phyloP scores from a whole-genome alignment of 2,888 invertebrate species.

The Hetaerina titia region DNA sequence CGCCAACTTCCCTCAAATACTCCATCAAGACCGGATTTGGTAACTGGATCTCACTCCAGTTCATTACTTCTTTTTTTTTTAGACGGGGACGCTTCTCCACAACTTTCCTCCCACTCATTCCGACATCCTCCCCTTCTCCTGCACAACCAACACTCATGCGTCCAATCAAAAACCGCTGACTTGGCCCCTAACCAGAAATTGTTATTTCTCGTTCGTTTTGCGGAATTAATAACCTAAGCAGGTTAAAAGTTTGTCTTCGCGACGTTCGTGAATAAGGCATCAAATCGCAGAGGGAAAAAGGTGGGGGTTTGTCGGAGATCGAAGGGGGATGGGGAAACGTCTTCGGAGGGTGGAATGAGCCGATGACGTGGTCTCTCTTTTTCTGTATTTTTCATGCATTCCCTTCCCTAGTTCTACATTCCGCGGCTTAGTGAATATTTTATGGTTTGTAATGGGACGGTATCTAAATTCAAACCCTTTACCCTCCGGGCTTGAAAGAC shows the following conservation, averaged over 20 bases:
- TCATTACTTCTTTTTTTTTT: neutral
- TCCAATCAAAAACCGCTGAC: neutral
- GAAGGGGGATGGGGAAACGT: neutral
- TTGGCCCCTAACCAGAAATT: neutral
- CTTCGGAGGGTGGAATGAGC: neutral
- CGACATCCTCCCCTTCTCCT: neutral
- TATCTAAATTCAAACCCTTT: neutral
- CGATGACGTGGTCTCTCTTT: neutral
- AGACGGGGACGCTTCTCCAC: neutral
- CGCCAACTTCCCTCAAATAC: too few species aligned
- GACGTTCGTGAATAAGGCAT: neutral
- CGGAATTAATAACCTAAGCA: neutral
- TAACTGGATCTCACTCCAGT: neutral
- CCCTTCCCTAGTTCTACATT: neutral
- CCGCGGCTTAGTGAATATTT: neutral
- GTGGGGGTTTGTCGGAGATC: neutral
- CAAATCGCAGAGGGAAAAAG: neutral
- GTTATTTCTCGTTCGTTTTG: neutral
- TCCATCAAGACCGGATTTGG: neutral
- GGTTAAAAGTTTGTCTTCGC: neutral
- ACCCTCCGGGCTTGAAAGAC: neutral
- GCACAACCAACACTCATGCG: neutral
- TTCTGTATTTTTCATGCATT: neutral
- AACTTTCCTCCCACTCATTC: neutral
- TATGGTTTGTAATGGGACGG: neutral